phyloP scores from a whole-genome alignment of 2,113 vertebrate genomes.

The Oryzias woworae region DNA sequence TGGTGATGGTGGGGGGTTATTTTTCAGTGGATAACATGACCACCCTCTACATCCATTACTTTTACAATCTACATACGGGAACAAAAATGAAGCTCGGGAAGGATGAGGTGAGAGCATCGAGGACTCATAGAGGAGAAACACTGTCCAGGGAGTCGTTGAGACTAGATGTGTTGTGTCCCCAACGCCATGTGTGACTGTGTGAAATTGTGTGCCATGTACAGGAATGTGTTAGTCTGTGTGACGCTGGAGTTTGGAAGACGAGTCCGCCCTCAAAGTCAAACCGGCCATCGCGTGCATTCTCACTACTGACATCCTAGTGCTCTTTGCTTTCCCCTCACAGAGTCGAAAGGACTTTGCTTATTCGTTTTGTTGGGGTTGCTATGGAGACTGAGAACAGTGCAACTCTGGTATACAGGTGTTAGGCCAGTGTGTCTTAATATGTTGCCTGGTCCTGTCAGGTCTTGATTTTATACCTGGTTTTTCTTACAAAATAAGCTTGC shows the following conservation, averaged over 20 bases:
- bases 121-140: conserved; percentile 40
- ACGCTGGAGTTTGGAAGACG: conserved; percentile 29
- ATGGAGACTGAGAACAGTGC: conserved; percentile 68
- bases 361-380: conserved; percentile 74
- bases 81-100: not conserved
- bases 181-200: conserved; percentile 20
- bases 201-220: conserved; percentile 19
- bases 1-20: no score
- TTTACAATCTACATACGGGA: not conserved
- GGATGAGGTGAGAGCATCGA: conserved; percentile 9
- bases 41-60: no score
- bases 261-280: conserved; percentile 49
- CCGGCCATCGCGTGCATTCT: conserved; percentile 17
- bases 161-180: conserved; percentile 14
- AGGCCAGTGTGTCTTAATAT: conserved; percentile 60
- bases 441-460: conserved; percentile 59
- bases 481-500: conserved; percentile 6
- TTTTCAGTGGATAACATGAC: no score
- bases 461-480: conserved; percentile 40
- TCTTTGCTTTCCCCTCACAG: conserved; percentile 25
- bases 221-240: conserved; percentile 18
- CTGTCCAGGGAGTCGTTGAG: conserved; percentile 5
- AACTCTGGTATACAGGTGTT: conserved; percentile 15
- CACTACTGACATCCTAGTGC: conserved; percentile 36
- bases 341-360: conserved; percentile 70